Base-by-base conservation (phyloP, 2,888 invertebrate genomes). In the Scotopteryx bipunctaria region DNA sequence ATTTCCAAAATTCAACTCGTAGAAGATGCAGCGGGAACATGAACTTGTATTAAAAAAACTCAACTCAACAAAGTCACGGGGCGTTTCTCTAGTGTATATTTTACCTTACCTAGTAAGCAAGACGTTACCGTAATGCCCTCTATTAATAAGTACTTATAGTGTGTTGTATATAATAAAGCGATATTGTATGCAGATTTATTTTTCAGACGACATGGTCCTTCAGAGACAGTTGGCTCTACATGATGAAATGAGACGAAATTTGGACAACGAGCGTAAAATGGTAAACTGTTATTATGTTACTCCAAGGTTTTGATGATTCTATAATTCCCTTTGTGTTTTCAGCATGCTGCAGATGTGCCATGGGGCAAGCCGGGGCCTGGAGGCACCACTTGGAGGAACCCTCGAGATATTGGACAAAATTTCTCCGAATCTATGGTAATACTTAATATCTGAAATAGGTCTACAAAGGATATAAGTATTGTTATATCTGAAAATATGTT, bases 381-480 rank as follows among this genome's bases (percentile, higher is more conserved):
- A 44, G 95, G 95, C 57, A 88, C 91, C 44, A 92, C 92, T 61
- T 95, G 95, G 95, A 92, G 95, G 72, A 93, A 94, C 82, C 95
- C 94, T 55, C 92, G 93, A 69, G 88, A 93, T 73, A 91, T 94
- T 69, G 95, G 95, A 70, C 83, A 92, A 66, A 93, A 94, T 82
- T 95, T 96, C 90, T 93, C 94, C 67, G 93, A 94, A 78, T 95
- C 95, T 63, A 91, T 96, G 94, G 95, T 95, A 92, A 44, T 15
- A 13, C n/a, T 0, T 27, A 27, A 4, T n/a, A n/a, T n/a, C n/a
- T n/a, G n/a, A n/a, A n/a, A n/a, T n/a, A n/a, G n/a, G n/a, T n/a
- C n/a, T 27, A 5, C 11, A 27, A 2, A 9, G 1, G n/a, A 25
- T 2, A 2, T 23, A 23, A 23, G 6, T 21, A 23, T n/a, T 23